These are phyloP conservation scores for Ictalurus furcatus DNA, from an alignment of 2,113 vertebrate species.

Conservation along the genomic window DNA sequence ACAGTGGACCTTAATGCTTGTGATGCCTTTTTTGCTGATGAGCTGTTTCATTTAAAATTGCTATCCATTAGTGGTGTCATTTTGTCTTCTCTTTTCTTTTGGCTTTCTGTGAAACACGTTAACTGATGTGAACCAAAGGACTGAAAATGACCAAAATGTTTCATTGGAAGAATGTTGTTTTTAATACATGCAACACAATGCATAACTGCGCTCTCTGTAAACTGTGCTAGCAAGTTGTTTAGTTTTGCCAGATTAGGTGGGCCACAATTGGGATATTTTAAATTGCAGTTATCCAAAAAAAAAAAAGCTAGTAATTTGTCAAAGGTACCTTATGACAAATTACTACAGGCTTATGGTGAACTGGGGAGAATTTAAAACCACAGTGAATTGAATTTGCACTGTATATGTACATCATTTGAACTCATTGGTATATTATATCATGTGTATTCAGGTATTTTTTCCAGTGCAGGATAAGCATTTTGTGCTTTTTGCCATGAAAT, in stretches of 20 bases:
- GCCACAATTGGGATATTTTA: too few species aligned
- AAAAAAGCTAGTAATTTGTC: not conserved
- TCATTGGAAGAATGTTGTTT: not conserved
- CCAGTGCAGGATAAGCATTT: not conserved
- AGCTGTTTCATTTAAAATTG: not conserved
- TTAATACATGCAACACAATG: not conserved
- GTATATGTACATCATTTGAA: not conserved
- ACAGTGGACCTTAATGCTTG: not conserved
- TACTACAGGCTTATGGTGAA: not conserved
- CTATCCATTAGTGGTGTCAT: not conserved
- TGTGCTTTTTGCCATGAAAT: not conserved
- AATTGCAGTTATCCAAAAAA: not conserved
- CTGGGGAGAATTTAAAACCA: not conserved
- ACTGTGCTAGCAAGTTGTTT: not conserved
- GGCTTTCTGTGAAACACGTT: not conserved
- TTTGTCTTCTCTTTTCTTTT: not conserved
- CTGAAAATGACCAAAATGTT: not conserved
- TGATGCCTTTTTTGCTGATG: not conserved
- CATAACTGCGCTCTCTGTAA: not conserved
- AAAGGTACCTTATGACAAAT: too few species aligned
- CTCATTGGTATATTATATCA: not conserved
- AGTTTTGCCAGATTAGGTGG: not conserved
- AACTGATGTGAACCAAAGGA: not conserved
- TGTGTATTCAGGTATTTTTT: not conserved
- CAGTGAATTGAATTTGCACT: not conserved